Conservation (phyloP, 2,797 vertebrate species). For the Parambassis ranga region DNA sequence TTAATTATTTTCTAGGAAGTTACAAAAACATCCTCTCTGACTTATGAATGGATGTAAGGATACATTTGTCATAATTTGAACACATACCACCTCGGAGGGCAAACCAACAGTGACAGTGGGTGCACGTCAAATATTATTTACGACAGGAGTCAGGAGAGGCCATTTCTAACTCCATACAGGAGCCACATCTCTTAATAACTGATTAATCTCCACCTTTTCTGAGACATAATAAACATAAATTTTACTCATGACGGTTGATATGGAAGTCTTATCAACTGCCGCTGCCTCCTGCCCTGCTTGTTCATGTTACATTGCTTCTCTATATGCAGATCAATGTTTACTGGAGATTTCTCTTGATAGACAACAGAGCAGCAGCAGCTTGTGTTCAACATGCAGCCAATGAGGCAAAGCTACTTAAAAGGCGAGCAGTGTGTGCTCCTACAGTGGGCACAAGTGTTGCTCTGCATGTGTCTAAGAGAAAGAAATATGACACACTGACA, state of each 20-base stretch:
- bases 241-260: not conserved
- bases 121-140: not conserved
- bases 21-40: no score
- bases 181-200: not conserved
- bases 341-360: not conserved
- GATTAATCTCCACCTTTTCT: not conserved
- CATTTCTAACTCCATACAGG: not conserved
- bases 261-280: not conserved
- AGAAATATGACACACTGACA: conserved; percentile 3
- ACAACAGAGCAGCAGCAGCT: conserved; percentile 14
- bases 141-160: not conserved
- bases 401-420: conserved; percentile 34
- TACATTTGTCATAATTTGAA: no score
- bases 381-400: conserved; percentile 14
- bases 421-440: not conserved
- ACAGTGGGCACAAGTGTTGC: not conserved
- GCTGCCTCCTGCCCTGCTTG: not conserved
- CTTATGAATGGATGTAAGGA: no score
- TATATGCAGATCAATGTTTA: not conserved
- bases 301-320: not conserved
- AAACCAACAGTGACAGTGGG: not conserved
- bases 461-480: not conserved
- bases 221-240: not conserved
- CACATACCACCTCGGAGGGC: not conserved
- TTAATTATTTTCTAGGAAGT: no score